Conservation (phyloP, 2,113 vertebrate species). For the Hydrochoerus hydrochaeris region DNA sequence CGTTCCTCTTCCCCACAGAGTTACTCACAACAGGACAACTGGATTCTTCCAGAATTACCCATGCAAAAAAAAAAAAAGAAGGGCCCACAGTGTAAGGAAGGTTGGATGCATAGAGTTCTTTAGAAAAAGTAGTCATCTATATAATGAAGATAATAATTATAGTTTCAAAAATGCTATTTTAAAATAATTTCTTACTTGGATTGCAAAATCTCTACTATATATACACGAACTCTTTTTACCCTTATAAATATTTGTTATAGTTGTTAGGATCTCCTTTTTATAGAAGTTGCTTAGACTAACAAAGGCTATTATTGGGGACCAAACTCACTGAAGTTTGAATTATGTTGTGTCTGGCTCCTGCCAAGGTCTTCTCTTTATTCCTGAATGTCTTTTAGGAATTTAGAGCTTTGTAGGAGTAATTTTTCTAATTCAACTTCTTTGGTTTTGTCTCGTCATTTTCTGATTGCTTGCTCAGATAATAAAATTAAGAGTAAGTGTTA, state of each 20-base stretch:
- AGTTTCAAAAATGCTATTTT: not conserved
- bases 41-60: not conserved
- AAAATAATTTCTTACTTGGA: not conserved
- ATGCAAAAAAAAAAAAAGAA: not conserved
- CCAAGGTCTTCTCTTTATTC: not conserved
- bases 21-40: not conserved
- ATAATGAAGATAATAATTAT: not conserved
- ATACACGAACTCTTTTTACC: not conserved
- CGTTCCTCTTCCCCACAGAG: not conserved
- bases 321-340: not conserved
- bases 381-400: not conserved
- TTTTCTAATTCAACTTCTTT: not conserved
- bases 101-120: not conserved
- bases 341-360: not conserved
- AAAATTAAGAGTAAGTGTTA: constrained; percentile 60
- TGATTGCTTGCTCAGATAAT: constrained; percentile 44
- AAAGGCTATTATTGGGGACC: not conserved
- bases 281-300: not conserved
- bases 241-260: not conserved
- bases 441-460: constrained; percentile 44
- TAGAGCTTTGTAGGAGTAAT: not conserved
- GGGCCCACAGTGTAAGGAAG: not conserved
- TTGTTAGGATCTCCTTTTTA: not conserved
- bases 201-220: not conserved
- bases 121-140: not conserved